These are phyloP conservation scores for Eonycteris spelaea DNA, from an alignment of 2,113 vertebrate species.

Conservation along the genomic window DNA sequence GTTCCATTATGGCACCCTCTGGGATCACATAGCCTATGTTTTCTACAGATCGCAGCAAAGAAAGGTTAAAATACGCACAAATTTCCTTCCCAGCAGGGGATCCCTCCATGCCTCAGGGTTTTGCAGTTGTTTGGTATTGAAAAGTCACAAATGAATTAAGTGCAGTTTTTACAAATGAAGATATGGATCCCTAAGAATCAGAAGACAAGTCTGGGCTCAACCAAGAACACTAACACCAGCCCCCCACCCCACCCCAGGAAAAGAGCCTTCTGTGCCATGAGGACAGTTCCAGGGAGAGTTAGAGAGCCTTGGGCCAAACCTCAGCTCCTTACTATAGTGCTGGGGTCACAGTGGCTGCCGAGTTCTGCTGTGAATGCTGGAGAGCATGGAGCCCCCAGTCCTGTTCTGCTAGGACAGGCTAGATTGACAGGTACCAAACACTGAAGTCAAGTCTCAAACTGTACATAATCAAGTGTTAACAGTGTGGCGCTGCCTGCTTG, in stretches of 20 bases:
- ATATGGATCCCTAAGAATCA: neutral
- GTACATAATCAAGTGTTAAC: neutral
- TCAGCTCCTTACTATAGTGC: neutral
- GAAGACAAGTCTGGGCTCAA: neutral
- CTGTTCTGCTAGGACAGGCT: neutral
- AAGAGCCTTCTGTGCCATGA: too few relatives aligned
- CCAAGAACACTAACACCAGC: neutral
- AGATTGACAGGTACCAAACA: neutral
- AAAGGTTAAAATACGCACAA: neutral
- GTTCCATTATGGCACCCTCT: too few relatives aligned
- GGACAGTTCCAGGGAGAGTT: neutral
- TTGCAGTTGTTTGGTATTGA: neutral
- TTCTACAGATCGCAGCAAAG: neutral
- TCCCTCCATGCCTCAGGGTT: neutral
- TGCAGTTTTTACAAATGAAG: neutral
- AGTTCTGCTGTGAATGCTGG: too few relatives aligned
- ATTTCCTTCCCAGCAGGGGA: neutral
- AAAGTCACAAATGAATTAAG: neutral
- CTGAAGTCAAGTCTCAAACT: neutral
- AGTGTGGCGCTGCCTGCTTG: neutral
- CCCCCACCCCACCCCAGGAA: accelerated
- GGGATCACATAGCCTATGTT: neutral
- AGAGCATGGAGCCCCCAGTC: neutral
- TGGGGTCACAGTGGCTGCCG: neutral
- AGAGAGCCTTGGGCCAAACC: neutral